Evolutionary conservation across 1,140 invertebrate genomes (phyloP).

Genomic region (Drusus annulatus): DNA sequence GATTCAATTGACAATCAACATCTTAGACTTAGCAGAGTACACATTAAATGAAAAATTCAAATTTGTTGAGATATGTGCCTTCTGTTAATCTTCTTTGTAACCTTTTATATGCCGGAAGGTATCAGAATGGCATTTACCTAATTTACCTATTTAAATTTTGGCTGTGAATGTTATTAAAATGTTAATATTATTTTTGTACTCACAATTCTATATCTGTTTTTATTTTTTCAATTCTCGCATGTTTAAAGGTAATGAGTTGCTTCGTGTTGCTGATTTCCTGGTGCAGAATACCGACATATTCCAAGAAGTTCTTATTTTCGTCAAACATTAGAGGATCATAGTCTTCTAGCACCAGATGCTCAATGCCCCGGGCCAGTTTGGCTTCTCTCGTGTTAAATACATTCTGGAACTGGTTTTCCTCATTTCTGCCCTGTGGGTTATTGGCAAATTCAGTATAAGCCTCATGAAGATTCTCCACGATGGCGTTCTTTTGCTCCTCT

Average conservation of each 20-base stretch:
- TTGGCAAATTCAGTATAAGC: conserved; percentile 40
- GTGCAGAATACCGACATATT: conserved; percentile 57
- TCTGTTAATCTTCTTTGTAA: too few species aligned
- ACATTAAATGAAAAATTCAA: too few species aligned
- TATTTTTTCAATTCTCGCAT: conserved; percentile 62
- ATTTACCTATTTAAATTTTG: too few species aligned
- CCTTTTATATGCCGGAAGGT: too few species aligned
- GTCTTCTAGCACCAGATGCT: conserved; percentile 42
- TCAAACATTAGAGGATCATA: conserved; percentile 53
- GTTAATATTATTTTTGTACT: too few species aligned
- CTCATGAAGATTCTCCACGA: conserved; percentile 43
- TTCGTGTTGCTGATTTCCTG: conserved; percentile 63
- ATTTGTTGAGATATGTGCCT: too few species aligned
- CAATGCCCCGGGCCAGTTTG: conserved; percentile 43
- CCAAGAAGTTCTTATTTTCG: conserved; percentile 45
- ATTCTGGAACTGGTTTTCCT: conserved; percentile 1
- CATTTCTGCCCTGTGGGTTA: conserved; percentile 28
- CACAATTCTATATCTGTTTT: conserved; percentile 66
- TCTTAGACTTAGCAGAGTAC: too few species aligned
- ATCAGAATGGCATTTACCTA: too few species aligned
- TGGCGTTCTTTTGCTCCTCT: conserved; percentile 33
- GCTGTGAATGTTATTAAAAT: too few species aligned
- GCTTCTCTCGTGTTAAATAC: conserved; percentile 3
- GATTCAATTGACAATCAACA: too few species aligned
- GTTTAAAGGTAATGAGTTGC: conserved; percentile 64